Conservation (phyloP, 2,888 invertebrate genomes). For the Calliphora vomitoria region DNA sequence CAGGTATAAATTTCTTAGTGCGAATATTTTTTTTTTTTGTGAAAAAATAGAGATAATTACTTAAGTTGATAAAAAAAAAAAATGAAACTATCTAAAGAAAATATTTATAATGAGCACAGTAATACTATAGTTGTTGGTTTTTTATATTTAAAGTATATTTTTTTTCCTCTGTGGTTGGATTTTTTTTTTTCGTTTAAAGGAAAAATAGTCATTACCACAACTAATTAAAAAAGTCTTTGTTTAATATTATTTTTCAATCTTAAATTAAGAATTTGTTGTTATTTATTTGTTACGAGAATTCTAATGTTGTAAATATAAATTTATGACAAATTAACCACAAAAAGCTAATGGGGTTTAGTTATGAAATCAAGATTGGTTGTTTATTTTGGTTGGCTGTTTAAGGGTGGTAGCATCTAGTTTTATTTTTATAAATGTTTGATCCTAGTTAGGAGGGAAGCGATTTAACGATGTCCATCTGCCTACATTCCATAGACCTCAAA, state of each 20-base stretch:
- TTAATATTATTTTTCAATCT: not conserved
- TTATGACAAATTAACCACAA: not conserved
- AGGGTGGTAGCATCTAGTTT: too few relatives aligned
- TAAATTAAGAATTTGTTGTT: not conserved
- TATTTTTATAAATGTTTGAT: too few relatives aligned
- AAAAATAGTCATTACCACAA: not conserved
- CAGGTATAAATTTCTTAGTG: conserved; percentile 20
- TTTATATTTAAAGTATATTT: not conserved
- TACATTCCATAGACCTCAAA: too few relatives aligned
- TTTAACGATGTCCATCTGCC: too few relatives aligned
- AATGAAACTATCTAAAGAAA: not conserved
- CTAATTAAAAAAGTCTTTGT: not conserved
- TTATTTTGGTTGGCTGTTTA: too few relatives aligned
- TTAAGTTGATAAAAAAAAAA: conserved; percentile 38
- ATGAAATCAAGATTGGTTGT: too few relatives aligned
- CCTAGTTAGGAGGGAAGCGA: too few relatives aligned
- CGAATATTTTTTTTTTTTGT: conserved; percentile 28
- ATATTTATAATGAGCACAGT: not conserved
- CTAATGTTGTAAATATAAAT: not conserved
- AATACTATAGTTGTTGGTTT: not conserved
- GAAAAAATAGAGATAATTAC: conserved; percentile 47
- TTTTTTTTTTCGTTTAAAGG: not conserved
- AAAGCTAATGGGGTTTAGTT: not conserved
- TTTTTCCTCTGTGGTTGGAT: not conserved
- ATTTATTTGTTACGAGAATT: too few relatives aligned